Evolutionary conservation across 1,140 invertebrate genomes (phyloP).

Genomic region (Drosophila kikkawai): DNA sequence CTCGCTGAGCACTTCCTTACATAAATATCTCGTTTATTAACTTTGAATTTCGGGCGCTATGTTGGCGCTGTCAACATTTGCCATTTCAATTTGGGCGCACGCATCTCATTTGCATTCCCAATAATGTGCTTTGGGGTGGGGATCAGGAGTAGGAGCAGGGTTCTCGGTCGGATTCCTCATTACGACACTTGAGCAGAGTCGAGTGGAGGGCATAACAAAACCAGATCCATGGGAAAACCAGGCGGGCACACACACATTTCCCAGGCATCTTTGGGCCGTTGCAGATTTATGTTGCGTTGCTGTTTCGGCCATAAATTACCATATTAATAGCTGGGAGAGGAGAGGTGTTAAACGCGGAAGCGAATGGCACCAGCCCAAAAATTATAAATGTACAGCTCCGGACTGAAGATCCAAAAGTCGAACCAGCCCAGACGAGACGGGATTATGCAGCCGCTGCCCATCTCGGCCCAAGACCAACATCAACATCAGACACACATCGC

Average conservation of each 20-base stretch:
- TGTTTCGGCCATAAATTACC: constrained; percentile 49
- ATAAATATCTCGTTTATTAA: constrained; percentile 70
- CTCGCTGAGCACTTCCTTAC: constrained; percentile 36
- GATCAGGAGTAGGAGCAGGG: not conserved
- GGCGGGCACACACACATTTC: constrained; percentile 25
- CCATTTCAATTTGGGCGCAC: constrained; percentile 66
- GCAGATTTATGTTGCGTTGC: constrained; percentile 57
- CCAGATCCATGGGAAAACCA: constrained; percentile 1
- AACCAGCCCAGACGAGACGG: constrained; percentile 14
- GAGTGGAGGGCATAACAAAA: not conserved
- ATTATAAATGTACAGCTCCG: constrained; percentile 1
- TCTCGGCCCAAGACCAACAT: not conserved
- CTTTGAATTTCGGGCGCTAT: constrained; percentile 53
- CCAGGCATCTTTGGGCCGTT: constrained; percentile 24
- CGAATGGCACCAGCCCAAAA: constrained; percentile 24
- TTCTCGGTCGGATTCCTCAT: constrained; percentile 34
- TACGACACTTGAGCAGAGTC: constrained; percentile 43
- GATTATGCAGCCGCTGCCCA: constrained; percentile 6
- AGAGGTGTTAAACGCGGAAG: constrained; percentile 50
- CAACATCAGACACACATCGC: not conserved
- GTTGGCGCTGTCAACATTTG: constrained; percentile 62
- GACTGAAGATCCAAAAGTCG: not conserved
- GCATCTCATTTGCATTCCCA: constrained; percentile 65
- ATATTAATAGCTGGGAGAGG: constrained; percentile 48
- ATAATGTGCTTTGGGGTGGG: constrained; percentile 14